Conservation (phyloP, 2,888 invertebrate genomes). For the Hirtodrosophila confusa region DNA sequence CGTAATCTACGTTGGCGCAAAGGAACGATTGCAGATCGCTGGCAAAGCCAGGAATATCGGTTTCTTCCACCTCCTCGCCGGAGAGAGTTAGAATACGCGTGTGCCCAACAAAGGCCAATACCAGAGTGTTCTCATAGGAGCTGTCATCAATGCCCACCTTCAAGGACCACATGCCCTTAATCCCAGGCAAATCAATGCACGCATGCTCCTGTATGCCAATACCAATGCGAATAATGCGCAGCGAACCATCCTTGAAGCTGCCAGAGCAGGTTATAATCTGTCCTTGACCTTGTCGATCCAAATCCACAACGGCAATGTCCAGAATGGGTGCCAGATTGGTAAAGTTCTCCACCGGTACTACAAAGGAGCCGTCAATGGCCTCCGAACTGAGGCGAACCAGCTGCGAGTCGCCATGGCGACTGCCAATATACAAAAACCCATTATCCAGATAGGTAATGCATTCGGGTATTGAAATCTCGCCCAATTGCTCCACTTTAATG, state of each 20-base stretch:
- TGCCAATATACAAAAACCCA: conserved; percentile 98
- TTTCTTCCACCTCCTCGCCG: conserved; percentile 99
- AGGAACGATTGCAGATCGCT: conserved; percentile 97
- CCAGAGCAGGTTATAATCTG: conserved; percentile 99
- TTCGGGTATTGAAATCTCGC: conserved; percentile 97
- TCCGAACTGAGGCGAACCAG: conserved; percentile 94
- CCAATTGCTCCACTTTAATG: conserved; percentile 95
- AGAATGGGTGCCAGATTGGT: conserved; percentile 98
- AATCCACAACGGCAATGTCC: conserved; percentile 98
- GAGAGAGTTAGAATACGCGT: conserved; percentile 94
- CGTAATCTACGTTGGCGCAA: conserved; percentile 94
- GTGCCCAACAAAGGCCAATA: conserved; percentile 98
- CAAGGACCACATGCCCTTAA: conserved; percentile 99
- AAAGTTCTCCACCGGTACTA: conserved; percentile 97
- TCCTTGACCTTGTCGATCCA: conserved; percentile 98
- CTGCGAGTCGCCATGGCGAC: conserved; percentile 98
- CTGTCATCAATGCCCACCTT: conserved; percentile 87
- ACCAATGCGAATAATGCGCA: conserved; percentile 97
- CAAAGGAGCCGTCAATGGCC: conserved; percentile 95
- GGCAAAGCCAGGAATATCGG: conserved; percentile 95
- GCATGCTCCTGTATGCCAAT: conserved; percentile 99
- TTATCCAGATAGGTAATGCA: conserved; percentile 99
- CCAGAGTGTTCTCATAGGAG: conserved; percentile 93
- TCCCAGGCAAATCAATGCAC: conserved; percentile 97
- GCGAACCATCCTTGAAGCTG: conserved; percentile 97